Evolutionary conservation across 2,888 invertebrate species (phyloP), one percentile per base, ranked within the genome.

Genomic region (Ochropleura plecta): DNA sequence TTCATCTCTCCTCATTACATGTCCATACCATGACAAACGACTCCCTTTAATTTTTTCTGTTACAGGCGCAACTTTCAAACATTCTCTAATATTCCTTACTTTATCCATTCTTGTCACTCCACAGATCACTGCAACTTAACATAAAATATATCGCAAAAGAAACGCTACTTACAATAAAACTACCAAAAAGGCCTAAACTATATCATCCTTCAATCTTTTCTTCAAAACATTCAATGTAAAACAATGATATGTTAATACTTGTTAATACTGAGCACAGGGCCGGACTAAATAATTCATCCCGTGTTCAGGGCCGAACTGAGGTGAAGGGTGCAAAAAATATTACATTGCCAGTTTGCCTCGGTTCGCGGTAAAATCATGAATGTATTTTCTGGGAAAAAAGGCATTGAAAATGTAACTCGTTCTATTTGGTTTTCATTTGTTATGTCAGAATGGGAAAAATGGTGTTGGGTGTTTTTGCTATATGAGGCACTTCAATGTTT

Each of bases 231-330:
- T 79, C 70, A 83, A 85, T 87, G 79, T 79, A 81, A 86, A 87
- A 87, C 85, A 87, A 88, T 83, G 81, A 70, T 85, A 86, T 88
- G 88, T 73, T 86, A 86, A 88, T 83, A 79, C 79, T 16, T 88
- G 88, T 73, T 86, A 86, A 88, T 83, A 79, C 79, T 16, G 16
- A 70, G 40, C 72, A 70, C 81, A 84, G 84, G 85, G 82, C 70
- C 30, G 79, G 64, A 78, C 83, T 90, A 88, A 89, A 90, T 90
- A 90, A 90, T 90, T 90, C 89, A 90, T 90, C 75, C 40, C 77
- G 75, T 81, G 84, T 75, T 70, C 75, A 70, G 78, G 80, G 79
- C 76, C 68, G 74, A 64, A 78, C 62, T 77, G 77, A 88, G 87
- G 83, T 83, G 85, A 85, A 82, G 70, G 78, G 69, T 65, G 70